Percentiles rank a stretch among this genome's conserved stretches.
phyloP scores from a whole-genome alignment of 2,797 vertebrate species.

The Salarias fasciatus region DNA sequence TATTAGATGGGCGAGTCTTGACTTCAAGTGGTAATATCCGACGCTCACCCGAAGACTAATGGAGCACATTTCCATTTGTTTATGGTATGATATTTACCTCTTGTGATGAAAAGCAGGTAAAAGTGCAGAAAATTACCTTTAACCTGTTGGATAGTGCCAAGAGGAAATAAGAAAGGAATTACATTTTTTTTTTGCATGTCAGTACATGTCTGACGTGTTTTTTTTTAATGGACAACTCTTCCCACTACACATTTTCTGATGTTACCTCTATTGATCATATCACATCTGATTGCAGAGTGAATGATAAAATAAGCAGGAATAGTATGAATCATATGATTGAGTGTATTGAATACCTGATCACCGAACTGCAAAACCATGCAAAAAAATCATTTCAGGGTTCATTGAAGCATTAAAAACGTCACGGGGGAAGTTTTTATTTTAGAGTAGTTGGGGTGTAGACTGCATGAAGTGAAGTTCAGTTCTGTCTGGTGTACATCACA shows the following conservation, averaged over 20 bases:
- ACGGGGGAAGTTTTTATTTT: background rate
- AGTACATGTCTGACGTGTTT: background rate
- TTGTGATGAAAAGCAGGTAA: conserved; percentile 19
- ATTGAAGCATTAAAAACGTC: background rate
- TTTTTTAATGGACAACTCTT: too few relatives aligned
- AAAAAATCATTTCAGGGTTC: background rate
- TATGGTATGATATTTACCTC: conserved; percentile 26
- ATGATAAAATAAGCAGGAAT: too few relatives aligned
- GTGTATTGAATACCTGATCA: too few relatives aligned
- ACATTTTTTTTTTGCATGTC: conserved; percentile 3
- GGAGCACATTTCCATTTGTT: background rate
- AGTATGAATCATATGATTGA: too few relatives aligned
- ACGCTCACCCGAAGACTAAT: conserved; percentile 25
- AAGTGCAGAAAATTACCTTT: conserved; percentile 24
- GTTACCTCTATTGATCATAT: too few relatives aligned
- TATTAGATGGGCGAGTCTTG: conserved; percentile 28
- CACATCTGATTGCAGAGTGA: too few relatives aligned
- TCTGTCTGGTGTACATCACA: background rate
- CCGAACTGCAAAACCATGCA: too few relatives aligned
- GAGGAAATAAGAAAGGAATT: conserved; percentile 2
- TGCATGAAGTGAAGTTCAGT: background rate
- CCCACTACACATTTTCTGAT: too few relatives aligned
- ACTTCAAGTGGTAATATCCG: conserved; percentile 17
- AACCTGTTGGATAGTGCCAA: conserved; percentile 11
- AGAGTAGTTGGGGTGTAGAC: background rate